Conservation (phyloP, 1,140 invertebrate species). For the Anadara kagoshimensis region DNA sequence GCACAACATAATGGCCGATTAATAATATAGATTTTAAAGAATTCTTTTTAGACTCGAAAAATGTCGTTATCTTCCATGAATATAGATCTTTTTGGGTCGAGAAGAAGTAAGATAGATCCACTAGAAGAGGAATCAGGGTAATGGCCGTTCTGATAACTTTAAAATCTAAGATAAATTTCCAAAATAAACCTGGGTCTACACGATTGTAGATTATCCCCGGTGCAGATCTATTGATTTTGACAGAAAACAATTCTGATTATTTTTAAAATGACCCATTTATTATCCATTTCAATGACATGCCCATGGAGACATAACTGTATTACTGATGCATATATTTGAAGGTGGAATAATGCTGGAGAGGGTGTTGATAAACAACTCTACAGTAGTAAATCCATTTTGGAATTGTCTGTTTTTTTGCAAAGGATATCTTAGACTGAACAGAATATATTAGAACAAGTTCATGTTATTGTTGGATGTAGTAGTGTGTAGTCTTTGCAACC, state of each 20-base stretch:
- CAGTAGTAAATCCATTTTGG: no score
- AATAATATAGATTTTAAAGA: not conserved
- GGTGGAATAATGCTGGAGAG: no score
- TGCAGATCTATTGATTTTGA: not conserved
- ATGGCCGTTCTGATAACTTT: not conserved
- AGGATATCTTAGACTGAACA: no score
- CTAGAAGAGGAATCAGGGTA: constrained; percentile 33
- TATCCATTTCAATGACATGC: not conserved
- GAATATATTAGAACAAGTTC: no score
- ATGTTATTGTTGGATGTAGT: no score
- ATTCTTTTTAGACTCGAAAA: not conserved
- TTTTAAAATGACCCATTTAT: not conserved
- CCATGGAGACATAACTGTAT: no score
- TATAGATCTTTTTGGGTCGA: constrained; percentile 6
- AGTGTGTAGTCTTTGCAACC: no score
- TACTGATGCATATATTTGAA: no score
- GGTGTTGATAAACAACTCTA: no score
- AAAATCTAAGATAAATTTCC: not conserved
- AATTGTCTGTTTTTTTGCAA: no score
- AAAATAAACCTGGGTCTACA: not conserved
- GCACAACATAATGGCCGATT: constrained; percentile 28
- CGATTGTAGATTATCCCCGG: not conserved
- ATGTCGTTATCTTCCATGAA: not conserved
- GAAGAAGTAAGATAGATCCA: constrained; percentile 10
- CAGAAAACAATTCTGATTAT: not conserved